Evolutionary conservation across 2,113 vertebrate species (phyloP), one percentile per base, ranked within the genome.

Genomic region (Hypanus sabinus): DNA sequence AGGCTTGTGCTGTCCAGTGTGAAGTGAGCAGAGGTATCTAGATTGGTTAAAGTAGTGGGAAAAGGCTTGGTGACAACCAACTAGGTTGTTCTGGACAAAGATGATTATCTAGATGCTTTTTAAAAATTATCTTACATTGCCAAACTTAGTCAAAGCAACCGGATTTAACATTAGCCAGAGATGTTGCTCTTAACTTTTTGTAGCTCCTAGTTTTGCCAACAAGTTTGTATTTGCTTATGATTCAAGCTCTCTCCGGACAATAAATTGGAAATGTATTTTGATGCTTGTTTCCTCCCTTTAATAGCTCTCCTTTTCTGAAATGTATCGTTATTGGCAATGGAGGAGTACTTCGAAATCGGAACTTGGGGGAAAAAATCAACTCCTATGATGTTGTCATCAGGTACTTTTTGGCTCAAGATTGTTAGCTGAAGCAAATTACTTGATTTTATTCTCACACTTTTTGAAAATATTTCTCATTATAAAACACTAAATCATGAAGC

Each of bases 261-360:
- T 30, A 7, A 57, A 6, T 68, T 3, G 27, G 65, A 71, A 65
- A 14, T 30, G 8, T 22, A 57, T 87, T 5, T 76, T 94, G 71
- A 93, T 33, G 8, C 93, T 94, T 33, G 24, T 96, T 6, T 95
- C 0, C 95, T 95, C 33, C 96, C 76, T 94, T 95, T 95, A 57
- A 30, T 95, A 97, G 97, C 0, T 2, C 95, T 91, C 94, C 96
- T 0, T 97, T 97, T 95, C 96, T 96, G 93, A 96, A 95, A 75
- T 98, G 97, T 75, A 88, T 98, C 93, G 97, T 98, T 93, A 97
- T 98, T 0, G 97, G 97, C 81, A 98, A 97, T 65, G 97, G 97
- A 95, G 97, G 96, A 94, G 94, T 98, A 5, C 96, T 98, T 95
- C 96, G 97, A 95, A 98, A 97, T 94, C 97, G 97, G 95, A 97